Percentiles rank a stretch among this genome's conserved stretches.
phyloP scores from a whole-genome alignment of 2,797 vertebrate genomes.

The Phrynocephalus guinanensis region DNA sequence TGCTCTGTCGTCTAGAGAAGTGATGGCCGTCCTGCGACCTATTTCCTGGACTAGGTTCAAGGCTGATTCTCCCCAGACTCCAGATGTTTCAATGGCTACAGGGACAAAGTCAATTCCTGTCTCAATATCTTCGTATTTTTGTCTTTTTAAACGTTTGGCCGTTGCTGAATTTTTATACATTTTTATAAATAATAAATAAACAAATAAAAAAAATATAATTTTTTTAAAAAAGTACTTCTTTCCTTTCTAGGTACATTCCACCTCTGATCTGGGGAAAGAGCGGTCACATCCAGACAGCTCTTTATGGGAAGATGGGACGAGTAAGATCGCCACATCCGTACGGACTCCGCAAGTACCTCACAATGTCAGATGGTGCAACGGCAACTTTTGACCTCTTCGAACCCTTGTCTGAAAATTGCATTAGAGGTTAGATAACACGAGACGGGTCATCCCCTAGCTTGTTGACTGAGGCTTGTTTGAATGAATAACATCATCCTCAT shows the following conservation, averaged over 20 bases:
- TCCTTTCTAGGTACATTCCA: conserved; percentile 88
- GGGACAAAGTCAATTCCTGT: too few species aligned
- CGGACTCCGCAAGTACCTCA: conserved; percentile 90
- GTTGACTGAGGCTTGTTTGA: not conserved
- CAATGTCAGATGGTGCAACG: conserved; percentile 93
- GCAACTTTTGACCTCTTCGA: conserved; percentile 96
- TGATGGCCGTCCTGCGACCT: too few species aligned
- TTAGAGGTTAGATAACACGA: conserved; percentile 83
- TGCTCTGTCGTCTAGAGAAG: too few species aligned
- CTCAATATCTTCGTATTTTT: too few species aligned
- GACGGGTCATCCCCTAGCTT: not conserved
- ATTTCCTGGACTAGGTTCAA: too few species aligned
- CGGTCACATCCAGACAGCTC: conserved; percentile 93
- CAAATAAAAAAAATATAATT: too few species aligned
- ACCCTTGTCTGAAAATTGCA: conserved; percentile 84
- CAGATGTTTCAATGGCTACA: too few species aligned
- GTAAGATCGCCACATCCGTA: conserved; percentile 89
- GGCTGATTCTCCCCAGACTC: too few species aligned
- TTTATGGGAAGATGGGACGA: conserved; percentile 95
- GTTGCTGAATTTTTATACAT: too few species aligned
- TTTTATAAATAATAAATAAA: too few species aligned
- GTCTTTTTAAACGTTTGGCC: too few species aligned
- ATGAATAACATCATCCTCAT: not conserved
- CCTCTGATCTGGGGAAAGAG: conserved; percentile 96
- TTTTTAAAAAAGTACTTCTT: not conserved